Conservation (phyloP, 2,888 invertebrate genomes). For the Tiliacea aurago region DNA sequence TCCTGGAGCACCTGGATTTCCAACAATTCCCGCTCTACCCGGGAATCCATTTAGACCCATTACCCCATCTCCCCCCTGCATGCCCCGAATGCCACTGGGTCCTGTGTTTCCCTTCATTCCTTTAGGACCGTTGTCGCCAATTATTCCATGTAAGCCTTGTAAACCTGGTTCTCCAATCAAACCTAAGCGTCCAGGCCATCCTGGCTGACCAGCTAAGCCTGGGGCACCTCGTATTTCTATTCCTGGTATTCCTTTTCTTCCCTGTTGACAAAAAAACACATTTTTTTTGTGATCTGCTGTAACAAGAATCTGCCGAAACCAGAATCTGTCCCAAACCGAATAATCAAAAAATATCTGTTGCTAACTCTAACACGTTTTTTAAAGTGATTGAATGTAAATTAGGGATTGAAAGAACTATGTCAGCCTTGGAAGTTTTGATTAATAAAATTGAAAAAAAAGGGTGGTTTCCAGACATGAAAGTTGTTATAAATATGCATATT, state of each 20-base stretch:
- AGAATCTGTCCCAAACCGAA: no score
- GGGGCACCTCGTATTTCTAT: slow-evolving; percentile 58
- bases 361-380: no score
- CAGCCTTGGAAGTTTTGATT: neutral
- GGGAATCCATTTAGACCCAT: slow-evolving; percentile 83
- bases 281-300: no score
- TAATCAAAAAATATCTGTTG: neutral
- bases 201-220: slow-evolving; percentile 93
- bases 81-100: slow-evolving; percentile 78
- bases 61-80: slow-evolving; percentile 79
- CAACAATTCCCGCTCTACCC: slow-evolving; percentile 84
- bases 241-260: slow-evolving; percentile 80
- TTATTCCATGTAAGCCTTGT: slow-evolving; percentile 82
- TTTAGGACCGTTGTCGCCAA: slow-evolving; percentile 84
- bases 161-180: slow-evolving; percentile 89
- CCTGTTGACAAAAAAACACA: slow-evolving; percentile 72
- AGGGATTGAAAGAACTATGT: neutral
- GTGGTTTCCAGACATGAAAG: neutral
- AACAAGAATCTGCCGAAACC: no score
- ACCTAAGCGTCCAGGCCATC: slow-evolving; percentile 93
- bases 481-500: slow-evolving; percentile 52
- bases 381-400: no score
- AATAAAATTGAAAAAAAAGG: neutral
- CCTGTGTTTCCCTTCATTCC: slow-evolving; percentile 91
- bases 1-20: slow-evolving; percentile 87